phyloP scores from a whole-genome alignment of 2,888 invertebrate species.

The Gortyna flavago region DNA sequence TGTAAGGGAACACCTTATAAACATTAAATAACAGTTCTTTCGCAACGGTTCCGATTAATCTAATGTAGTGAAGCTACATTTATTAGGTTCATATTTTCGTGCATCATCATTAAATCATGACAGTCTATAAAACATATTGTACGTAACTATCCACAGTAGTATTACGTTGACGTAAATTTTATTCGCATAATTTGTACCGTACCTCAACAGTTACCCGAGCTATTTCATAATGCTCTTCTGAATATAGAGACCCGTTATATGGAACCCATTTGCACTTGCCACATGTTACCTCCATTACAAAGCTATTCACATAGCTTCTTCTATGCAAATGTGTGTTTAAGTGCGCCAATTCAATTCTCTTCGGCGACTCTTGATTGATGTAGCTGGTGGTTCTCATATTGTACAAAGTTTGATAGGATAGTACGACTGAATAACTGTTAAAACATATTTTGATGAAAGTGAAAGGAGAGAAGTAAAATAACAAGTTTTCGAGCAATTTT shows the following conservation, averaged over 20 bases:
- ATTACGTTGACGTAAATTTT: slow-evolving; percentile 47
- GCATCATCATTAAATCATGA: slow-evolving; percentile 52
- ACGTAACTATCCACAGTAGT: slow-evolving; percentile 26
- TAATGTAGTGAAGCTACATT: slow-evolving; percentile 29
- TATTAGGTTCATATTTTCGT: slow-evolving; percentile 46
- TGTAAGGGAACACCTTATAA: background rate
- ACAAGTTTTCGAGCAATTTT: slow-evolving; percentile 1
- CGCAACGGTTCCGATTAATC: slow-evolving; percentile 19
- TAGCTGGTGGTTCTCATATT: slow-evolving; percentile 68
- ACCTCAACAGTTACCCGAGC: slow-evolving; percentile 70
- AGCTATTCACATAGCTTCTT: slow-evolving; percentile 79
- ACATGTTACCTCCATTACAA: slow-evolving; percentile 82
- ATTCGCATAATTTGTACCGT: slow-evolving; percentile 48
- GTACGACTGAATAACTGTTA: slow-evolving; percentile 29
- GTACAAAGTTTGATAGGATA: slow-evolving; percentile 33
- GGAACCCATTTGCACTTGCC: slow-evolving; percentile 83
- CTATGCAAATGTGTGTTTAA: slow-evolving; percentile 83
- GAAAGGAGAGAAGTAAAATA: slow-evolving; percentile 40
- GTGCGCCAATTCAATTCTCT: slow-evolving; percentile 78
- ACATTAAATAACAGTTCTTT: slow-evolving; percentile 25
- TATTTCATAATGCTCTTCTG: slow-evolving; percentile 74
- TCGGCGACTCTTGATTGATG: slow-evolving; percentile 75
- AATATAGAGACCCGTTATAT: slow-evolving; percentile 81
- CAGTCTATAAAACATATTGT: slow-evolving; percentile 28
- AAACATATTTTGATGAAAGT: slow-evolving; percentile 42